phyloP scores from a whole-genome alignment of 2,113 vertebrate genomes.

The Pao palembangensis region DNA sequence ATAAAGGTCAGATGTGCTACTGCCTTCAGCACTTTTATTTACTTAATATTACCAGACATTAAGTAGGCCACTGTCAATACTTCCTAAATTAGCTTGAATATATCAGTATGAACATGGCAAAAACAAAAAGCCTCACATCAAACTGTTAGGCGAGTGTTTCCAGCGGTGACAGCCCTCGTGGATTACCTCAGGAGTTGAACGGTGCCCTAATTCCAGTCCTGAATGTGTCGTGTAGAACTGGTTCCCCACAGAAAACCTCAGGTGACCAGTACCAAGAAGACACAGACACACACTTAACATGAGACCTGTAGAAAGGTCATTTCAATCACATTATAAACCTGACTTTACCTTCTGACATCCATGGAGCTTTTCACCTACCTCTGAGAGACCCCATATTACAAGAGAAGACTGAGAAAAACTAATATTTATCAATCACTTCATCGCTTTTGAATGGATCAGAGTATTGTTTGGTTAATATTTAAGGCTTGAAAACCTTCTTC shows the following conservation, averaged over 20 bases:
- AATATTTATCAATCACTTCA: no score
- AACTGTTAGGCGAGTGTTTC: background rate
- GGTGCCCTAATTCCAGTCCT: background rate
- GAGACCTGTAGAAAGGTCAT: background rate
- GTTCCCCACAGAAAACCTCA: background rate
- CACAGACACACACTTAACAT: background rate
- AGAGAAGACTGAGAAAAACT: background rate
- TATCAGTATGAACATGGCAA: no score
- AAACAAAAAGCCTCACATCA: background rate
- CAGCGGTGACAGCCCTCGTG: background rate
- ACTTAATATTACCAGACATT: background rate
- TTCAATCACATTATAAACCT: background rate
- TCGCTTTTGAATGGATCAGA: no score
- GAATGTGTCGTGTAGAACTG: background rate
- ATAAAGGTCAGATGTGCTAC: no score
- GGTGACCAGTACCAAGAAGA: background rate
- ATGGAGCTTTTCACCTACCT: no score
- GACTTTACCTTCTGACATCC: background rate
- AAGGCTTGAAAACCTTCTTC: no score
- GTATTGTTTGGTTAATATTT: no score
- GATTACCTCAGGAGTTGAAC: background rate
- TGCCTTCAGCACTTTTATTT: background rate
- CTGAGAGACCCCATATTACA: background rate
- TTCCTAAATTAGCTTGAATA: no score
- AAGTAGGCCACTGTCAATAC: background rate